These are phyloP conservation scores for Camponotus pennsylvanicus DNA, from an alignment of 1,140 invertebrate species.

Conservation along the genomic window DNA sequence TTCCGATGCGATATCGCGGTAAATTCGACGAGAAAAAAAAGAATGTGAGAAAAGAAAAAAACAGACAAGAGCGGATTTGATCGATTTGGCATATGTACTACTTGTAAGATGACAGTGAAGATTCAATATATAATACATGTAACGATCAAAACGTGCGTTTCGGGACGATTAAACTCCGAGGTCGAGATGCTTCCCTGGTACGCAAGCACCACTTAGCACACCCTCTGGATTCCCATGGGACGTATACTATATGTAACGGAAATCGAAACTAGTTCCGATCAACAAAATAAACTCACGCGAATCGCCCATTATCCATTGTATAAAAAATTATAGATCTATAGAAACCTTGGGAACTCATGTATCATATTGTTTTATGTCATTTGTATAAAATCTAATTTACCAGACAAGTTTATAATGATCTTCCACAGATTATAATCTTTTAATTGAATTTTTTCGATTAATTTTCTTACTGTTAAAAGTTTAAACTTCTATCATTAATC, in stretches of 20 bases:
- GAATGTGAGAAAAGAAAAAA: not conserved
- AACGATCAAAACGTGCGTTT: conserved; percentile 66
- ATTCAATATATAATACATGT: conserved; percentile 23
- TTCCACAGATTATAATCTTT: not conserved
- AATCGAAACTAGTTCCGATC: conserved; percentile 12
- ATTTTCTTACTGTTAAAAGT: not conserved
- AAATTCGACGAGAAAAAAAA: not conserved
- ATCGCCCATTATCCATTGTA: not conserved
- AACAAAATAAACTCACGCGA: not conserved
- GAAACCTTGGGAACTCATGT: not conserved
- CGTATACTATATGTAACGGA: conserved; percentile 50
- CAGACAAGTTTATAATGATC: not conserved
- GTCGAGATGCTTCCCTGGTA: conserved; percentile 71
- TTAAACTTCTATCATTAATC: not conserved
- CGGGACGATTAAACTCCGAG: conserved; percentile 57
- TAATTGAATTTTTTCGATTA: not conserved
- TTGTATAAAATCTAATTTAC: not conserved
- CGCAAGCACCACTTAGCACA: conserved; percentile 79
- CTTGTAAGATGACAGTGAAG: not conserved
- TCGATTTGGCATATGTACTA: not conserved
- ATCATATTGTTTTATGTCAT: not conserved
- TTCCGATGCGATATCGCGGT: not conserved
- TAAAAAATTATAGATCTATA: not conserved
- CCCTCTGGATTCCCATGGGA: conserved; percentile 81
- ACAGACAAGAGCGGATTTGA: not conserved